Evolutionary conservation across 2,888 invertebrate genomes (phyloP).

Genomic region (Hedya salicella): DNA sequence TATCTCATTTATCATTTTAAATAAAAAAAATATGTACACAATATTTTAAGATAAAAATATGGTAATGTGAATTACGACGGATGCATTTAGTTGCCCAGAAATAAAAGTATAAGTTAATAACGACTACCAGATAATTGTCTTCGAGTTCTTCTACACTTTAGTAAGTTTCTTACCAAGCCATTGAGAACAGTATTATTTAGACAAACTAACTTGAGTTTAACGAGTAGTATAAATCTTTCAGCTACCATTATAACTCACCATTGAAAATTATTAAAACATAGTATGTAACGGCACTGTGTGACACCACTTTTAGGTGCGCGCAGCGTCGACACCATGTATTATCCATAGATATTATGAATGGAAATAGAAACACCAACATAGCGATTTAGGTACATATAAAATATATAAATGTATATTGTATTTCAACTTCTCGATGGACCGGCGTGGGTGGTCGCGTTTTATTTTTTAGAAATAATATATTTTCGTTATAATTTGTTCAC

Average conservation of each 20-base stretch:
- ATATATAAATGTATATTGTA: slow-evolving; percentile 67
- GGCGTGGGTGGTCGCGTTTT: slow-evolving; percentile 64
- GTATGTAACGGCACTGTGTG: slow-evolving; percentile 69
- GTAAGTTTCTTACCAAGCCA: slow-evolving; percentile 83
- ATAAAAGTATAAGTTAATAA: slow-evolving; percentile 56
- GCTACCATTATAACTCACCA: slow-evolving; percentile 75
- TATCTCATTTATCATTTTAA: slow-evolving; percentile 81
- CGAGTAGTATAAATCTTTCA: slow-evolving; percentile 72
- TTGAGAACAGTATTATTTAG: slow-evolving; percentile 85
- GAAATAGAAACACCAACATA: slow-evolving; percentile 84
- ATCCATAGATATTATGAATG: slow-evolving; percentile 77
- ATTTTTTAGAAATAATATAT: slow-evolving; percentile 77
- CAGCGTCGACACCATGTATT: slow-evolving; percentile 67
- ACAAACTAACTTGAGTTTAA: slow-evolving; percentile 77
- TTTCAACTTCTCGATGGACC: slow-evolving; percentile 60
- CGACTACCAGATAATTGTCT: slow-evolving; percentile 65
- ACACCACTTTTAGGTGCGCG: slow-evolving; percentile 59
- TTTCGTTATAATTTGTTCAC: slow-evolving; percentile 78
- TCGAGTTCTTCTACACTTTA: slow-evolving; percentile 65
- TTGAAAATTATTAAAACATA: slow-evolving; percentile 66
- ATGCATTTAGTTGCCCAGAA: slow-evolving; percentile 82
- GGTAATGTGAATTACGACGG: slow-evolving; percentile 63
- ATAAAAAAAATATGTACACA: slow-evolving; percentile 69
- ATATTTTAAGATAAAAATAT: slow-evolving; percentile 72
- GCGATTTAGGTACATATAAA: slow-evolving; percentile 76